Conservation (phyloP, 2,888 invertebrate species). For the Chorisops tibialis region DNA sequence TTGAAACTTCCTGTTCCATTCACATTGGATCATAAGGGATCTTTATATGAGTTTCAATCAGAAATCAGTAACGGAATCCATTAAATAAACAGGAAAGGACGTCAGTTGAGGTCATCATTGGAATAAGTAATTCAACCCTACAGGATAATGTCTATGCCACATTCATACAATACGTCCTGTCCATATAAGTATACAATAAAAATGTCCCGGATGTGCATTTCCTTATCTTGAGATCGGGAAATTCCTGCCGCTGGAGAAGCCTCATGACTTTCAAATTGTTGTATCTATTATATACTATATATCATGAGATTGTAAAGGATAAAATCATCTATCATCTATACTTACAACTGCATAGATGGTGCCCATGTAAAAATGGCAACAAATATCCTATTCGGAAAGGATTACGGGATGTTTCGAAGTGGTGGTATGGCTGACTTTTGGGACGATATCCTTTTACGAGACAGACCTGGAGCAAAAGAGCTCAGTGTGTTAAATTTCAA, state of each 20-base stretch:
- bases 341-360: not conserved
- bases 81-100: not conserved
- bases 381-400: slow-evolving; percentile 7
- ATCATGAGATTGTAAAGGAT: not conserved
- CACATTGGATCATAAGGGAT: not conserved
- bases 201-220: not conserved
- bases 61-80: not conserved
- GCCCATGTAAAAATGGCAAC: not conserved
- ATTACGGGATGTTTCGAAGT: not conserved
- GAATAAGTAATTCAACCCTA: not conserved
- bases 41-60: not conserved
- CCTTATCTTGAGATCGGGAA: not conserved
- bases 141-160: not conserved
- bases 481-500: slow-evolving; percentile 16
- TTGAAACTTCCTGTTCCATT: slow-evolving; percentile 15
- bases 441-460: slow-evolving; percentile 14
- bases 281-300: not conserved
- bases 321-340: not conserved
- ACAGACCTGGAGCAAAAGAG: not conserved
- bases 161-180: not conserved
- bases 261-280: slow-evolving; percentile 14
- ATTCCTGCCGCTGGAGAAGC: not conserved
- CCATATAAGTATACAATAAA: not conserved
- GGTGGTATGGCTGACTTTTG: not conserved
- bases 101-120: not conserved